A percentile compares a stretch with the other conserved stretches of the same genome.
phyloP scores from a whole-genome alignment of 1,140 invertebrate genomes.

The Arion vulgaris region DNA sequence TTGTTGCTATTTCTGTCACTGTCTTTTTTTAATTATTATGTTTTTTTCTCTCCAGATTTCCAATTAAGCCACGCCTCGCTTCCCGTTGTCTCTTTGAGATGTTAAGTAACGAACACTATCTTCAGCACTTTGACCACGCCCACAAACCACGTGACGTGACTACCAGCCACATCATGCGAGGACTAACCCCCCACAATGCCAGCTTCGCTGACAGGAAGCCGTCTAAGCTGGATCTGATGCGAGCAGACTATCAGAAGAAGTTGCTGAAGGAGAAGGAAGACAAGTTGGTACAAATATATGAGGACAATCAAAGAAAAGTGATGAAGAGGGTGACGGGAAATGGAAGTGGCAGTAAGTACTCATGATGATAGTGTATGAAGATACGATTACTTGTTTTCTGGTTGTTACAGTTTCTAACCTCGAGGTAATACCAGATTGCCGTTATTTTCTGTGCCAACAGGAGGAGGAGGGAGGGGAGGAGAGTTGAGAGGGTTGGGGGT shows the following conservation, averaged over 20 bases:
- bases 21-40: too few relatives aligned
- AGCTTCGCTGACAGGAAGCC: constrained; percentile 34
- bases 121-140: constrained; percentile 5
- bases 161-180: neutral
- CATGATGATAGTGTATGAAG: neutral
- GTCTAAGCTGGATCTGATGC: constrained; percentile 65
- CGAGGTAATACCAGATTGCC: too few relatives aligned
- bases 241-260: constrained; percentile 67
- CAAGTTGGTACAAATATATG: constrained; percentile 65
- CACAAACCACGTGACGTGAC: neutral
- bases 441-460: too few relatives aligned
- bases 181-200: constrained; percentile 1
- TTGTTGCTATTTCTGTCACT: too few relatives aligned
- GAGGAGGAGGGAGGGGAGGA: too few relatives aligned
- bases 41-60: too few relatives aligned
- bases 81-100: neutral
- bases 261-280: constrained; percentile 71
- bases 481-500: too few relatives aligned
- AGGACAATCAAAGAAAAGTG: constrained; percentile 68
- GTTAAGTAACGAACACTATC: neutral
- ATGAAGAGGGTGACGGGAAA: constrained; percentile 49
- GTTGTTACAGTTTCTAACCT: too few relatives aligned
- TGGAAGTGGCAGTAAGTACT: neutral
- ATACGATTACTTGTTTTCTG: too few relatives aligned
- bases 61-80: neutral